A percentile compares a stretch with the other conserved stretches of the same genome.
These are phyloP conservation scores for human (Homo sapiens) DNA, from an alignment of 2,113 vertebrate species.

Conservation along the genomic window GRCh38 chr3:24589501-24590000, in stretches of 20 bases:
- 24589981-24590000: slow-evolving; percentile 58
- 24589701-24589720: neutral
- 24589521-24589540: neutral
- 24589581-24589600: neutral
- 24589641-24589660: neutral
- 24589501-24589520: neutral
- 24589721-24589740: neutral
- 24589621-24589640: neutral
- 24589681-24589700: slow-evolving; percentile 20
- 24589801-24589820: neutral
- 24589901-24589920: neutral
- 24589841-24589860: neutral
- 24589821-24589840: neutral
- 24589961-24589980: slow-evolving; percentile 32
- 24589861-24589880: neutral
- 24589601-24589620: slow-evolving; percentile 21
- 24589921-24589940: neutral
- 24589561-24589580: neutral
- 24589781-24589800: slow-evolving; percentile 1
- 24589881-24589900: neutral
- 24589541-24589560: slow-evolving; percentile 14
- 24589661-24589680: slow-evolving; percentile 6
- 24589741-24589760: neutral
- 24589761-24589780: neutral
- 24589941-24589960: slow-evolving; percentile 20